Base-by-base conservation (phyloP, 2,888 invertebrate species). In the Drosophila parthenogenetica region DNA sequence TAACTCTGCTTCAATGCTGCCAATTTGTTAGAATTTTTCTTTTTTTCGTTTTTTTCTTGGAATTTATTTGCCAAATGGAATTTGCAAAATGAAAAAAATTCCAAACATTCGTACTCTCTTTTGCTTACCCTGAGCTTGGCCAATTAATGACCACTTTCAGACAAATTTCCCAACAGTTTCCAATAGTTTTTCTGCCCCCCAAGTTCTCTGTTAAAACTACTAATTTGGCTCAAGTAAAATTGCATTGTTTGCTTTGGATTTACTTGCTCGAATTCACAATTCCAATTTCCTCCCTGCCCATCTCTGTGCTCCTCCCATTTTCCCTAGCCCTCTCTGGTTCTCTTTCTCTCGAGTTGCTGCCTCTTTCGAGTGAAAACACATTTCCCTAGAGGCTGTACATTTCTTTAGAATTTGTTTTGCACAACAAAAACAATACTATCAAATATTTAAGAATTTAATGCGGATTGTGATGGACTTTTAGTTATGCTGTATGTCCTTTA, bases 71-170 rank as follows among this genome's bases (percentile, higher is more conserved):
- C 22, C 16, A 39, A 50, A 58, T 45, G 48, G 32, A 49, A 64
- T 32, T 39, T 22, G 35, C 4, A 35, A 60, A 55, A 55, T 60
- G 64, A 42, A 32, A 45, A 49, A 49, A 58, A 60, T 22, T 5
- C 10, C 43, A 40, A 11, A 13, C 10, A n/a, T n/a, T 19, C 32
- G 5, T 3, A 40, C n/a, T 8, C 49, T n/a, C 19, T 32, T 49
- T 14, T 11, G 17, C 22, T 16, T n/a, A 51, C 62, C 17, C 64
- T 63, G 19, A 49, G 40, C 51, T 61, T 63, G 79, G 70, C 78
- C 76, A 84, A 82, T 84, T 84, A 81, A 73, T 76, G 77, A 53
- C 46, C 79, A 69, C 73, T 83, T 74, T 75, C 53, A 45, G 58
- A 64, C 67, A 62, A 69, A 77, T 81, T 83, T 79, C 65, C 57